Evolutionary conservation across 2,797 vertebrate species (phyloP).

Genomic region (Sylvia borin): DNA sequence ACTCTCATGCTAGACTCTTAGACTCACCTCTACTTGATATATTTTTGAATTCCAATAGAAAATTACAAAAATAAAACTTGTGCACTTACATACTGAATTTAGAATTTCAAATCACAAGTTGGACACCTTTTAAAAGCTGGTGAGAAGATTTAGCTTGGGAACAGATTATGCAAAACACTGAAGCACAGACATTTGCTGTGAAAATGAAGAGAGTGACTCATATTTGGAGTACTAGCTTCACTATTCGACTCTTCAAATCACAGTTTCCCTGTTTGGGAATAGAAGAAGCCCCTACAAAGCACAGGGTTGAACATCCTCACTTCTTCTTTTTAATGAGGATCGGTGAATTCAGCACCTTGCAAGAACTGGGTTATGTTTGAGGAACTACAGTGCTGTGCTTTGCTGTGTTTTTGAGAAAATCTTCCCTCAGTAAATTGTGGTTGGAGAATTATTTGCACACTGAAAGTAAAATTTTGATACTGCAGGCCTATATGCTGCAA

Average conservation of each 20-base stretch:
- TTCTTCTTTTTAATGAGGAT: not conserved
- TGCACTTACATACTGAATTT: not conserved
- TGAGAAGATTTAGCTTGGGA: not conserved
- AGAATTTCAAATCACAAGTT: not conserved
- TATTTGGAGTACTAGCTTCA: not conserved
- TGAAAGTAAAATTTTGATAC: not conserved
- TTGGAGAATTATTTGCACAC: not conserved
- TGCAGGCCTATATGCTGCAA: not conserved
- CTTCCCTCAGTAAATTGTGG: not conserved
- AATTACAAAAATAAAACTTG: not conserved
- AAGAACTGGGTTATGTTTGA: not conserved
- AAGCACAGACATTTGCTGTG: not conserved
- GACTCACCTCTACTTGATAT: not conserved
- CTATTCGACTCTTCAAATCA: not conserved
- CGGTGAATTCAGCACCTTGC: not conserved
- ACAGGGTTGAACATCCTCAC: not conserved
- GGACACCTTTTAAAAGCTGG: not conserved
- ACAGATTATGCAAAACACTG: not conserved
- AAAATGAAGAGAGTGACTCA: not conserved
- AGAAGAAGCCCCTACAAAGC: not conserved
- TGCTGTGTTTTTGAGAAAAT: not conserved
- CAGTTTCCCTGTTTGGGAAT: not conserved
- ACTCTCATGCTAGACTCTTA: not conserved
- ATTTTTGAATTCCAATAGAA: not conserved
- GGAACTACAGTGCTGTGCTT: not conserved